A percentile compares a stretch with the other conserved stretches of the same genome.
Conservation (phyloP, 2,888 invertebrate genomes). For the Diaprepes abbreviatus region DNA sequence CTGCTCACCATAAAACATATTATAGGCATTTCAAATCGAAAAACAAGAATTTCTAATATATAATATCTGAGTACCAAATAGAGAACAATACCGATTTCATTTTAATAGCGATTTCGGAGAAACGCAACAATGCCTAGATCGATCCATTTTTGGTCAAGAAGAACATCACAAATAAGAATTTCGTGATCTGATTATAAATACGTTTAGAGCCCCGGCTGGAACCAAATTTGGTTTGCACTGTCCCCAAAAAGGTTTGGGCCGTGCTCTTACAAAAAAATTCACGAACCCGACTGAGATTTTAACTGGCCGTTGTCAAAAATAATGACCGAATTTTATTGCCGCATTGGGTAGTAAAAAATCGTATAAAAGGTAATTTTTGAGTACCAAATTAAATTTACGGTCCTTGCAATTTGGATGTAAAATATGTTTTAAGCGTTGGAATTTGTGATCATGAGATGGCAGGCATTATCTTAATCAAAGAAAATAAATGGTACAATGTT, state of each 20-base stretch:
- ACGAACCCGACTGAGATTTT: constrained; percentile 48
- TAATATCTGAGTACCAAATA: too few relatives aligned
- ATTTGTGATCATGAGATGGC: constrained; percentile 2
- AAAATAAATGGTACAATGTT: too few relatives aligned
- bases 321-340: constrained; percentile 52
- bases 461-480: constrained; percentile 19
- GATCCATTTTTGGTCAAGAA: constrained; percentile 16
- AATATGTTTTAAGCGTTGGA: constrained; percentile 20
- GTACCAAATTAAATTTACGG: constrained; percentile 29
- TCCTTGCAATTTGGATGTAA: constrained; percentile 18
- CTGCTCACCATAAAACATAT: too few relatives aligned
- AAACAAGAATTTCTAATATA: too few relatives aligned
- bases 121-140: constrained; percentile 8
- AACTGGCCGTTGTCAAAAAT: constrained; percentile 52
- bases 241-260: constrained; percentile 25
- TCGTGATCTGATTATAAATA: constrained; percentile 55
- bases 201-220: constrained; percentile 45
- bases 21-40: too few relatives aligned
- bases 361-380: constrained; percentile 33
- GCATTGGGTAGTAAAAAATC: constrained; percentile 37
- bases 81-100: constrained; percentile 4
- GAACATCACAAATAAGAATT: constrained; percentile 13
- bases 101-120: constrained; percentile 9
- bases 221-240: constrained; percentile 52
- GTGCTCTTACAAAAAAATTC: constrained; percentile 28